Conservation (phyloP, 2,113 vertebrate genomes). For the Megaceryle torquata region DNA sequence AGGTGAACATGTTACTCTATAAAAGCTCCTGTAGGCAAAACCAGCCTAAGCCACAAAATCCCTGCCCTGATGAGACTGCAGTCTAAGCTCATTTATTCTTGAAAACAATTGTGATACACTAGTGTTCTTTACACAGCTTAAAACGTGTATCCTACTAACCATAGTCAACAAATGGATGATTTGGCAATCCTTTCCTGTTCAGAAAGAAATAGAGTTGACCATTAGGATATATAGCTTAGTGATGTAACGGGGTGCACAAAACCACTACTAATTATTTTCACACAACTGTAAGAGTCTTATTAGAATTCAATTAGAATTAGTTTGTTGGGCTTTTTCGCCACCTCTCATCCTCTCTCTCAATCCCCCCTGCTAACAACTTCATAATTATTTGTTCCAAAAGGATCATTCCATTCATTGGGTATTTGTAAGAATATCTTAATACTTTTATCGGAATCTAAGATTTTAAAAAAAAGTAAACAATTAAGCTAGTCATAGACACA, state of each 20-base stretch:
- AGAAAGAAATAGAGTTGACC: neutral
- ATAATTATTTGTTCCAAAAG: conserved; percentile 41
- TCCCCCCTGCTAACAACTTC: neutral
- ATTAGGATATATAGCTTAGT: neutral
- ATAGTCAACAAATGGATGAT: neutral
- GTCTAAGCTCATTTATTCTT: neutral
- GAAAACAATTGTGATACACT: neutral
- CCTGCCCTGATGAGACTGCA: neutral
- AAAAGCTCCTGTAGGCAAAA: neutral
- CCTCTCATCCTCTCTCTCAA: accelerated
- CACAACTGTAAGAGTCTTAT: neutral
- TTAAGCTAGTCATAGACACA: neutral
- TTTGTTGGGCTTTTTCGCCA: neutral
- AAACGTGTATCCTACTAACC: neutral
- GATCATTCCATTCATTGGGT: neutral
- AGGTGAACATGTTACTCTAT: neutral
- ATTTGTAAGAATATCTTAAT: neutral
- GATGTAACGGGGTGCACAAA: neutral
- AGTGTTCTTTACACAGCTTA: neutral
- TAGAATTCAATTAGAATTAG: neutral
- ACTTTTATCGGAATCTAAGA: neutral
- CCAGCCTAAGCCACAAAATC: neutral
- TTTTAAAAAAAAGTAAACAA: neutral
- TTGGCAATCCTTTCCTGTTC: neutral
- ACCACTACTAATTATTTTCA: neutral